Percentiles rank a stretch among this genome's conserved stretches.
Conservation (phyloP, 2,113 vertebrate genomes). For the Ageneiosus marmoratus region DNA sequence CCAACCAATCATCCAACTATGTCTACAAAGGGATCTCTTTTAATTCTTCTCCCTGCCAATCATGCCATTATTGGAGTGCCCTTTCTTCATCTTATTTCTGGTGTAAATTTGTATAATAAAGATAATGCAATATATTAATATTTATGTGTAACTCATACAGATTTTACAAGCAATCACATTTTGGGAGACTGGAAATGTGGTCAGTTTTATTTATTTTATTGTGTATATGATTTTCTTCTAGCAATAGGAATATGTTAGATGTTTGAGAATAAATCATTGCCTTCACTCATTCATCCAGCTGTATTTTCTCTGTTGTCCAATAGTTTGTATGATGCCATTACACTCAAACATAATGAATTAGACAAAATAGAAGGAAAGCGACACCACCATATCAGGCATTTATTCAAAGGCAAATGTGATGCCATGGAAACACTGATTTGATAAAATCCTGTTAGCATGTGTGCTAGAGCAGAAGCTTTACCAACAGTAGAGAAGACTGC, state of each 20-base stretch:
- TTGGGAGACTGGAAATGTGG: conserved; percentile 56
- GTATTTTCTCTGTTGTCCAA: background rate
- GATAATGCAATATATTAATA: conserved; percentile 64
- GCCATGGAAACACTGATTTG: conserved; percentile 34
- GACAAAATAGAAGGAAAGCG: background rate
- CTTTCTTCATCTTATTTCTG: conserved; percentile 66
- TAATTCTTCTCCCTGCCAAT: conserved; percentile 61
- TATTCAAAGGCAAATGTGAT: conserved; percentile 31
- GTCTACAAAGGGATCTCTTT: conserved; percentile 62
- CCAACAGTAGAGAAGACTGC: background rate
- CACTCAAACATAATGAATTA: background rate
- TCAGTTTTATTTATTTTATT: conserved; percentile 56
- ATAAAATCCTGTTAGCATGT: background rate
- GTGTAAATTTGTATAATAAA: conserved; percentile 72
- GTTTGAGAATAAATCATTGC: conserved; percentile 52
- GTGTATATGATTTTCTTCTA: conserved; percentile 32
- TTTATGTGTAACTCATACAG: background rate
- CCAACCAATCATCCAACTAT: conserved; percentile 36
- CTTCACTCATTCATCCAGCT: conserved; percentile 42
- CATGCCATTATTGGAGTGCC: conserved; percentile 58
- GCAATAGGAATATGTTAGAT: conserved; percentile 25
- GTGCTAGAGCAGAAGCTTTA: background rate
- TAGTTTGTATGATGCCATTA: background rate
- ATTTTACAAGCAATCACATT: conserved; percentile 59
- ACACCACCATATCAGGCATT: background rate